Evolutionary conservation across 2,888 invertebrate species (phyloP).

Genomic region (Siphlonurus alternatus): DNA sequence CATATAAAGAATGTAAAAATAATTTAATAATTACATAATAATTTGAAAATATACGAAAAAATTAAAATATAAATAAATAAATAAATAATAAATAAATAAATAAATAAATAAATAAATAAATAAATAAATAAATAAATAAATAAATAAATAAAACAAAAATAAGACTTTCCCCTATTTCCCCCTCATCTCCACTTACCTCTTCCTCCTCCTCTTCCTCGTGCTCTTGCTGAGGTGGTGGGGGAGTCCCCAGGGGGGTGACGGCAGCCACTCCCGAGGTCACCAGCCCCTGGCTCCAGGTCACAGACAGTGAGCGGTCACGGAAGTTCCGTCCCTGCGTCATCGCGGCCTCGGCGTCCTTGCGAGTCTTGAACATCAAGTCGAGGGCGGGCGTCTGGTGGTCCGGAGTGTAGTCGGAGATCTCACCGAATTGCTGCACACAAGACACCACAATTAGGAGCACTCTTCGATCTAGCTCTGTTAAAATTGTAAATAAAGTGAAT

Average conservation of each 20-base stretch:
- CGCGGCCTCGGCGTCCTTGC: conserved; percentile 66
- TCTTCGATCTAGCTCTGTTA: too few relatives aligned
- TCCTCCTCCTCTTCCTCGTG: conserved; percentile 9
- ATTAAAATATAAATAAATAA: too few relatives aligned
- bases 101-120: too few relatives aligned
- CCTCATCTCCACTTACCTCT: too few relatives aligned
- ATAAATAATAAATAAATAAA: too few relatives aligned
- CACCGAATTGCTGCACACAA: conserved; percentile 65
- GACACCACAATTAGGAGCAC: conserved; percentile 17
- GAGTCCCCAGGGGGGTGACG: not conserved
- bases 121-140: too few relatives aligned
- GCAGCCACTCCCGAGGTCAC: not conserved
- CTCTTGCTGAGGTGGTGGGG: conserved; percentile 6
- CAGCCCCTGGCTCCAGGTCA: conserved; percentile 31
- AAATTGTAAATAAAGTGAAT: conserved; percentile 9
- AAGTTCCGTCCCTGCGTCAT: conserved; percentile 58
- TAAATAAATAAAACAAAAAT: not conserved
- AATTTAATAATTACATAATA: too few relatives aligned
- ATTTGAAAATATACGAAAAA: too few relatives aligned
- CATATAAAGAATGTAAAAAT: too few relatives aligned
- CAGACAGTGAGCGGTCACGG: conserved; percentile 37
- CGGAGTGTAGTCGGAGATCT: conserved; percentile 61
- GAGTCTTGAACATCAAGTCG: conserved; percentile 52
- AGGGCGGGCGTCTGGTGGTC: conserved; percentile 59
- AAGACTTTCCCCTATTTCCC: too few relatives aligned